Conservation (phyloP, 2,888 invertebrate species). For the Ephialtes manifestator region DNA sequence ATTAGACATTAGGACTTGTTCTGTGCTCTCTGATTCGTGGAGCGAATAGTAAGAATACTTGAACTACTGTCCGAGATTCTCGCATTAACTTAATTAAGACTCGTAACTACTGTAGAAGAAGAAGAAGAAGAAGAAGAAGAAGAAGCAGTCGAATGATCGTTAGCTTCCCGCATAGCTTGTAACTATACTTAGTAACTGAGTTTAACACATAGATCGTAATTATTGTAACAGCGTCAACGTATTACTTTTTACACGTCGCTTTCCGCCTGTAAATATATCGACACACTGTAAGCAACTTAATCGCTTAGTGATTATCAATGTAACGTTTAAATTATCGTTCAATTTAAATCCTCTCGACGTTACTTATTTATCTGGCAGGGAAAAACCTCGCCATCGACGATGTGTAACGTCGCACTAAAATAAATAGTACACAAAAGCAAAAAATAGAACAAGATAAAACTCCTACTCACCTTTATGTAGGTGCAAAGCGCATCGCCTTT, state of each 20-base stretch:
- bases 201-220: slow-evolving; percentile 50
- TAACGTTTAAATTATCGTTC: slow-evolving; percentile 26
- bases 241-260: slow-evolving; percentile 67
- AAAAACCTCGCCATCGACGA: slow-evolving; percentile 4
- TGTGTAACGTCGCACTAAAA: slow-evolving; percentile 7
- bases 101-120: slow-evolving; percentile 27
- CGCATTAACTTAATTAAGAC: slow-evolving; percentile 56
- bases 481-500: slow-evolving; percentile 99
- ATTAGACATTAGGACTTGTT: slow-evolving; percentile 11
- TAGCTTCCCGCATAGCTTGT: slow-evolving; percentile 17
- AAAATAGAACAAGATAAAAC: neutral
- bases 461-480: slow-evolving; percentile 93
- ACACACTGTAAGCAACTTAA: slow-evolving; percentile 5
- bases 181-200: slow-evolving; percentile 31
- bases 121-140: slow-evolving; percentile 39
- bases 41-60: slow-evolving; percentile 34
- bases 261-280: slow-evolving; percentile 75
- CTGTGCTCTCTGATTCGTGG: slow-evolving; percentile 28
- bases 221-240: slow-evolving; percentile 60
- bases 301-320: slow-evolving; percentile 31
- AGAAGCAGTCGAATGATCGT: slow-evolving; percentile 20
- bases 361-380: neutral
- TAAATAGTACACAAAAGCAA: slow-evolving; percentile 3
- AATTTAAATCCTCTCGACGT: slow-evolving; percentile 30
- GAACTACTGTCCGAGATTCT: slow-evolving; percentile 45